phyloP scores from a whole-genome alignment of 2,888 invertebrate species.

The Clunio marinus region DNA sequence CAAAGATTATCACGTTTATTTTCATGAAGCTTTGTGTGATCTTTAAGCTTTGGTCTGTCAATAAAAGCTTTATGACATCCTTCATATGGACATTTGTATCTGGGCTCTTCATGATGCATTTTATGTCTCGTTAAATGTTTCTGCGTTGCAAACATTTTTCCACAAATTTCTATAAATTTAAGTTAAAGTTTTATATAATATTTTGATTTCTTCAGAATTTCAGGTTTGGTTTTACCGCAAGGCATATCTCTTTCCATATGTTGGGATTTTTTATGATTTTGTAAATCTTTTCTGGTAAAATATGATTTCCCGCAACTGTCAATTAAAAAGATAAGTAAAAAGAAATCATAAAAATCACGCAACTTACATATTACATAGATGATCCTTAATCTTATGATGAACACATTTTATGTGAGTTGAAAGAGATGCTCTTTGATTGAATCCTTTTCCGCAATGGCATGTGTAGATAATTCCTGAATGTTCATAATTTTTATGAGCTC shows the following conservation, averaged over 20 bases:
- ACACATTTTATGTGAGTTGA: conserved; percentile 21
- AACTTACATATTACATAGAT: conserved; percentile 16
- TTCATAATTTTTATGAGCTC: conserved; percentile 20
- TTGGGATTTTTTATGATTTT: conserved; percentile 18
- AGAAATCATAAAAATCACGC: not conserved
- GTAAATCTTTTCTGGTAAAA: not conserved
- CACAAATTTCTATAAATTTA: conserved; percentile 1
- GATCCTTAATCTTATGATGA: conserved; percentile 29
- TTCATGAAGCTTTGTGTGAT: conserved; percentile 19
- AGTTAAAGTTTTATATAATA: not conserved
- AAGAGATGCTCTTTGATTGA: conserved; percentile 3
- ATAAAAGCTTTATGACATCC: conserved; percentile 22
- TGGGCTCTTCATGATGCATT: conserved; percentile 11
- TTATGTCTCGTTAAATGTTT: conserved; percentile 14
- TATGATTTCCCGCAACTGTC: not conserved
- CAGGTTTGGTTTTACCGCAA: not conserved
- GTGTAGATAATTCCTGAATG: conserved; percentile 17
- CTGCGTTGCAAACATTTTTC: conserved; percentile 7
- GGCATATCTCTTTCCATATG: conserved; percentile 1
- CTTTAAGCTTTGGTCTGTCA: not conserved
- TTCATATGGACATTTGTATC: not conserved
- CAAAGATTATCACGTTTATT: not conserved
- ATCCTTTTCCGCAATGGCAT: conserved; percentile 27
- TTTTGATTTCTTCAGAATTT: not conserved
- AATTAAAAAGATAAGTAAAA: no score